Conservation (phyloP, 2,888 invertebrate genomes). For the Amblyjoppa proteus region DNA sequence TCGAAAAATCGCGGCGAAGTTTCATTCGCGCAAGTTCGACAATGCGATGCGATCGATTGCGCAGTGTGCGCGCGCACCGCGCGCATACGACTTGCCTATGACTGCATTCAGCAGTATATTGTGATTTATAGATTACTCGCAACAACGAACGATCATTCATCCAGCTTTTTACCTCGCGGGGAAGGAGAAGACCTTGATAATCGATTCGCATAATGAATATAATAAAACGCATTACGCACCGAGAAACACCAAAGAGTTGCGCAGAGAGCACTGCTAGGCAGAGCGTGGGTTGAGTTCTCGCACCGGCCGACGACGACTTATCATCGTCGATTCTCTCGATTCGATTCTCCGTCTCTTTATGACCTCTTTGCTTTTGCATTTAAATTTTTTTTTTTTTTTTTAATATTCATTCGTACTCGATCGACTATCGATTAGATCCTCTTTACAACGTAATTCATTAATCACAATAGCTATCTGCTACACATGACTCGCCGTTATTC, state of each 20-base stretch:
- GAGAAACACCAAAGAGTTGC: slow-evolving; percentile 27
- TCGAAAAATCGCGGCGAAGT: slow-evolving; percentile 19
- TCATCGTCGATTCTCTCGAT: slow-evolving; percentile 58
- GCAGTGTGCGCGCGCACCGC: neutral
- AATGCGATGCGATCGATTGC: slow-evolving; percentile 9
- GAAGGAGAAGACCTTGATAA: slow-evolving; percentile 57
- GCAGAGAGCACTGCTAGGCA: neutral
- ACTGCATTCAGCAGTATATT: neutral
- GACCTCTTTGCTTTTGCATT: slow-evolving; percentile 33
- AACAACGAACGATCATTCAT: slow-evolving; percentile 53
- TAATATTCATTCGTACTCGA: slow-evolving; percentile 35
- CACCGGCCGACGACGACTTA: slow-evolving; percentile 41
- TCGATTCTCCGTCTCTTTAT: slow-evolving; percentile 55
- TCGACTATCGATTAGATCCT: slow-evolving; percentile 41
- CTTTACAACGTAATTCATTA: slow-evolving; percentile 53
- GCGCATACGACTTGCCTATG: neutral
- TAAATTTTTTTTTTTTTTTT: slow-evolving; percentile 8
- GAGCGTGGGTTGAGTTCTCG: slow-evolving; percentile 50
- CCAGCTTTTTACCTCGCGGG: neutral
- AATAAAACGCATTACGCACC: slow-evolving; percentile 53
- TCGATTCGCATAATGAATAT: slow-evolving; percentile 58
- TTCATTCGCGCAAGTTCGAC: slow-evolving; percentile 27
- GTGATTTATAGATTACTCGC: slow-evolving; percentile 50
- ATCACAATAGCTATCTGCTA: slow-evolving; percentile 48
- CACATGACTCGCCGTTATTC: slow-evolving; percentile 23